A percentile compares a stretch with the other conserved stretches of the same genome.
These are phyloP conservation scores for Prunella fulvescens DNA, from an alignment of 2,113 vertebrate species.

Conservation along the genomic window DNA sequence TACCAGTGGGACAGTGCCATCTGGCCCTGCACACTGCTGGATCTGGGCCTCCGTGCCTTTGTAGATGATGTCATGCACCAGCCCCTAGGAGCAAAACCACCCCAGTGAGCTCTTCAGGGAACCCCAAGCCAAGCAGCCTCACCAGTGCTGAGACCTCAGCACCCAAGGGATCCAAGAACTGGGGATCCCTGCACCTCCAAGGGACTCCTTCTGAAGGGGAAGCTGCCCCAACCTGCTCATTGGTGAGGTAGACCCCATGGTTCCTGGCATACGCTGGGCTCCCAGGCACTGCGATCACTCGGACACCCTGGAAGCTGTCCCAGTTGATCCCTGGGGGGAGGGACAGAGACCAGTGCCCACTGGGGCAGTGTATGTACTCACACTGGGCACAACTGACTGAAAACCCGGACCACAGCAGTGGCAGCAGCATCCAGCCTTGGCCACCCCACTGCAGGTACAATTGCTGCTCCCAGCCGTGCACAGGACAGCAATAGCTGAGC, in stretches of 20 bases:
- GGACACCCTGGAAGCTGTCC: conserved; percentile 82
- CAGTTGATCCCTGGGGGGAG: conserved; percentile 77
- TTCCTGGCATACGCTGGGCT: conserved; percentile 78
- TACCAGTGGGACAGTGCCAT: conserved; percentile 89
- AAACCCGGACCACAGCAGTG: accelerated
- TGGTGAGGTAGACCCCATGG: conserved; percentile 85
- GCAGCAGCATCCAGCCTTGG: accelerated
- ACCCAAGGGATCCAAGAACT: accelerated
- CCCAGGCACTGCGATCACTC: conserved; percentile 83
- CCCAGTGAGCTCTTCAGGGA: background rate
- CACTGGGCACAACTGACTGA: background rate
- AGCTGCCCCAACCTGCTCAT: conserved; percentile 73
- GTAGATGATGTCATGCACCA: conserved; percentile 86
- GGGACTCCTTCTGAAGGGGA: background rate
- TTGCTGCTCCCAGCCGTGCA: accelerated
- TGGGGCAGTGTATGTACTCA: accelerated
- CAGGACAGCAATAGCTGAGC: accelerated
- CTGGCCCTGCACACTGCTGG: conserved; percentile 67
- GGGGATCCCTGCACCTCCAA: background rate
- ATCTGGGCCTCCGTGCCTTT: conserved; percentile 78
- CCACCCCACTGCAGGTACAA: background rate
- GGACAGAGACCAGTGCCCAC: background rate
- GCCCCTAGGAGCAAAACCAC: conserved; percentile 63
- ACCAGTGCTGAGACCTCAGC: background rate
- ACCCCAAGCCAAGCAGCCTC: background rate